These are phyloP conservation scores for Ancistrus triradiatus DNA, from an alignment of 2,113 vertebrate genomes.

Conservation along the genomic window DNA sequence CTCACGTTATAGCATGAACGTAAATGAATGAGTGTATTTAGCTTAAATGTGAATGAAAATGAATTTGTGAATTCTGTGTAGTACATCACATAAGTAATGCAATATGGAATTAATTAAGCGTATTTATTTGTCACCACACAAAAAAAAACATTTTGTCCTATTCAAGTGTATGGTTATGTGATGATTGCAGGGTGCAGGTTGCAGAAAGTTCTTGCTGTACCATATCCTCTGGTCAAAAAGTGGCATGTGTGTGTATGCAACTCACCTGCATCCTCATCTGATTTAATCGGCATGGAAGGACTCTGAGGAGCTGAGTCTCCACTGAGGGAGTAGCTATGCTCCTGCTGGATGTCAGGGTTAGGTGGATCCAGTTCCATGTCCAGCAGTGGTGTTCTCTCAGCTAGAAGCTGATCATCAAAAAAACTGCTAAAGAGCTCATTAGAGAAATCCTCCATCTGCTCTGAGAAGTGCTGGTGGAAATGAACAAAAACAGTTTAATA, in stretches of 20 bases:
- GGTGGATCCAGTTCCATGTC: constrained; percentile 92
- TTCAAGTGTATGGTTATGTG: too few species aligned
- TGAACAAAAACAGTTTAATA: background rate
- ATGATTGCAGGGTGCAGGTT: too few species aligned
- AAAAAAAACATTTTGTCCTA: too few species aligned
- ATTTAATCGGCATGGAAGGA: constrained; percentile 88
- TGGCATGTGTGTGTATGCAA: background rate
- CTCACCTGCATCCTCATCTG: constrained; percentile 84
- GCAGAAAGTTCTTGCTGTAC: too few species aligned
- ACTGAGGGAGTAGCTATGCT: constrained; percentile 97
- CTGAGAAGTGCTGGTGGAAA: constrained; percentile 81
- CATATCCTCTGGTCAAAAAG: too few species aligned
- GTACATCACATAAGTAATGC: too few species aligned
- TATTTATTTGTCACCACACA: too few species aligned
- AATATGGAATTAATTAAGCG: too few species aligned
- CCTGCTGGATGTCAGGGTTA: constrained; percentile 90
- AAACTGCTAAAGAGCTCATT: constrained; percentile 96
- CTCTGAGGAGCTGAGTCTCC: constrained; percentile 97
- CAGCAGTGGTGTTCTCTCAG: constrained; percentile 84
- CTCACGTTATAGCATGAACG: too few species aligned
- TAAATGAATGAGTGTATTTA: too few species aligned
- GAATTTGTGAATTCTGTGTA: too few species aligned
- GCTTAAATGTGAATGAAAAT: too few species aligned
- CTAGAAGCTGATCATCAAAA: constrained; percentile 93
- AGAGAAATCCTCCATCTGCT: constrained; percentile 98